Evolutionary conservation across 2,797 vertebrate species (phyloP).

Genomic region (Diceros bicornis): DNA sequence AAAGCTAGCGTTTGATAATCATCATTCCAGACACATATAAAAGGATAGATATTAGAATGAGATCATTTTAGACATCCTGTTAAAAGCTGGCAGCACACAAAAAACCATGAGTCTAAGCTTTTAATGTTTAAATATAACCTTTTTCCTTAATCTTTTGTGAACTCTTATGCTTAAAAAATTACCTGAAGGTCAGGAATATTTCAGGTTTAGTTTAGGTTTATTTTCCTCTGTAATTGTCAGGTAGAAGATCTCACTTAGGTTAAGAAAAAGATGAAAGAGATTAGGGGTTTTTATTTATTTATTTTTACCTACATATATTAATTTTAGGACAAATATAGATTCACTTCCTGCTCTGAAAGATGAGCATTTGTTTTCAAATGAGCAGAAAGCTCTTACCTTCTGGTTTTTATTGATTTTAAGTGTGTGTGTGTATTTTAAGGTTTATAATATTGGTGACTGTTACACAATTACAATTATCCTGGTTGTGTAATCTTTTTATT

Average conservation of each 20-base stretch:
- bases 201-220: neutral
- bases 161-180: neutral
- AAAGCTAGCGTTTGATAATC: neutral
- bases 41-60: neutral
- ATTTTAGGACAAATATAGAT: neutral
- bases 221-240: neutral
- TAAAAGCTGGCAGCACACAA: neutral
- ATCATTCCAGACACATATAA: neutral
- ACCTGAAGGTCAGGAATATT: neutral
- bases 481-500: neutral
- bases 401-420: neutral
- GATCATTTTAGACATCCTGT: neutral
- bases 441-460: neutral
- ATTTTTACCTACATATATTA: neutral
- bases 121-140: neutral
- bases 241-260: slow-evolving; percentile 19
- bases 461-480: neutral
- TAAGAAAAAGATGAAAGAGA: slow-evolving; percentile 26
- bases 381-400: neutral
- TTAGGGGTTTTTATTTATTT: neutral
- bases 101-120: neutral
- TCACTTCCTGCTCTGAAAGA: neutral
- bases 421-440: neutral
- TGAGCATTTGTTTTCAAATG: neutral
- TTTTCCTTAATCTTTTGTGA: slow-evolving; percentile 50